phyloP scores from a whole-genome alignment of 2,797 vertebrate genomes.

The Enteromius paludinosus region DNA sequence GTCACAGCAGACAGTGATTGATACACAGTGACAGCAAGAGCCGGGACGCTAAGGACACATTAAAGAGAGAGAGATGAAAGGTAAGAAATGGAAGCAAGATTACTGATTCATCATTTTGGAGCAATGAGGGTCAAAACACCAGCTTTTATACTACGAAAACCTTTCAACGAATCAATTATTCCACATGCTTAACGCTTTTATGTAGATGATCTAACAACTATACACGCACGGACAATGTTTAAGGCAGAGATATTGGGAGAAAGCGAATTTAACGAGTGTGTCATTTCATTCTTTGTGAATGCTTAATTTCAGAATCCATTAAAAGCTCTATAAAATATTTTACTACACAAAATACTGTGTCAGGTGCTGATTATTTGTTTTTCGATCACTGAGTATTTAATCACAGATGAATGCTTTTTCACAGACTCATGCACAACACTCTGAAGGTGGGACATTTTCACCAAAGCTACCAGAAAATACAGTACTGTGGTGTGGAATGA shows the following conservation, averaged over 20 bases:
- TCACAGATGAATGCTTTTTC: neutral
- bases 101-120: constrained; percentile 63
- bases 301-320: constrained; percentile 82
- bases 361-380: constrained; percentile 22
- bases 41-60: neutral
- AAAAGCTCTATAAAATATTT: constrained; percentile 84
- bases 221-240: constrained; percentile 35
- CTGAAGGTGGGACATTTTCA: no score
- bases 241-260: constrained; percentile 36
- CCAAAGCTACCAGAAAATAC: neutral
- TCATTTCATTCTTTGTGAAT: constrained; percentile 68
- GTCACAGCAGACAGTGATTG: neutral
- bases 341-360: constrained; percentile 70
- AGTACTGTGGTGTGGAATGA: neutral
- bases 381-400: neutral
- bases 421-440: neutral
- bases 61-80: neutral
- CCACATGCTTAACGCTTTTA: constrained; percentile 48
- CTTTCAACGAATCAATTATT: constrained; percentile 39
- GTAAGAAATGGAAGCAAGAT: constrained; percentile 2
- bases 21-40: constrained; percentile 11
- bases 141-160: constrained; percentile 77
- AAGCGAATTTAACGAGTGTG: constrained; percentile 34
- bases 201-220: constrained; percentile 45
- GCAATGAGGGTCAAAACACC: constrained; percentile 83